These are phyloP conservation scores for Tipula helvola DNA, from an alignment of 2,888 invertebrate species.

Conservation along the genomic window DNA sequence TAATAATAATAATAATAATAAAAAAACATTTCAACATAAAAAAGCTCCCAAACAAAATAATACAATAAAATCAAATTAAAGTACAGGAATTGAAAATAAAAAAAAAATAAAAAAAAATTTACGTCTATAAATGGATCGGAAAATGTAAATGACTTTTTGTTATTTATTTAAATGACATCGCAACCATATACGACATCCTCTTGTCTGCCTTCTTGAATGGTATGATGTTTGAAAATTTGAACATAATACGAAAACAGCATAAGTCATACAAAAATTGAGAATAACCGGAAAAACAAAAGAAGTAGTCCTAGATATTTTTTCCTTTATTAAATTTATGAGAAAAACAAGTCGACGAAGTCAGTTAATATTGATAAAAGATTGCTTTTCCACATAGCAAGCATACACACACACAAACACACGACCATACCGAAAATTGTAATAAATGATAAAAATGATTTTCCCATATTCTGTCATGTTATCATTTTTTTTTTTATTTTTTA, in stretches of 20 bases:
- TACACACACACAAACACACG: neutral
- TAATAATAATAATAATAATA: no score
- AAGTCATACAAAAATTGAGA: neutral
- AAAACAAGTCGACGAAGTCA: neutral
- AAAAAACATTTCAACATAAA: neutral
- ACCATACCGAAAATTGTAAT: neutral
- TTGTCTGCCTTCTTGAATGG: neutral
- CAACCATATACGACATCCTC: neutral
- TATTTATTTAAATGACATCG: no score
- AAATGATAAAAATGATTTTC: neutral
- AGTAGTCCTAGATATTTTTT: neutral
- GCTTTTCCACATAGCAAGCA: neutral
- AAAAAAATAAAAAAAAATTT: neutral
- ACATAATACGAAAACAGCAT: neutral
- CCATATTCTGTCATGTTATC: neutral
- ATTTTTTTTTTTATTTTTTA: neutral
- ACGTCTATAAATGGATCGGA: neutral
- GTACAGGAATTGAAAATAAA: neutral
- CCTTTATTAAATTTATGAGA: neutral
- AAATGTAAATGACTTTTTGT: neutral
- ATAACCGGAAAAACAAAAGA: neutral
- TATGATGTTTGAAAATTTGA: neutral
- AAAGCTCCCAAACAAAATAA: neutral
- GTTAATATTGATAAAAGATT: neutral
- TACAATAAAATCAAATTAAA: neutral